Base-by-base conservation (phyloP, 2,888 invertebrate genomes). In the Chymomyza procnemis region DNA sequence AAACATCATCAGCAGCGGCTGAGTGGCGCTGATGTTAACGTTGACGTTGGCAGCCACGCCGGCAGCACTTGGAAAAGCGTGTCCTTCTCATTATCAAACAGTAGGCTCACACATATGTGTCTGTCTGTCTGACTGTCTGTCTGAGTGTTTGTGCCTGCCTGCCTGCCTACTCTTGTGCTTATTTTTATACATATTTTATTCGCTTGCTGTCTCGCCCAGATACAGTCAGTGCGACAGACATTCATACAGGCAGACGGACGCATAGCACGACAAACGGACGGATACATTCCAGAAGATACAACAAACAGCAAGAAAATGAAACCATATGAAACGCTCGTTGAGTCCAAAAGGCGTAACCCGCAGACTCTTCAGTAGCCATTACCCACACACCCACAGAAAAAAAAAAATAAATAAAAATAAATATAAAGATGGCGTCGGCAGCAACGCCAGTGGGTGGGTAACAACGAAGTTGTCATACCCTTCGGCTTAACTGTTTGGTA, bases 1-100 rank as follows among this genome's bases (percentile, higher is more conserved):
- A 85, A 90, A 89, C 88, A 89, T 89, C 85, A 89, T 87, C 89
- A 89, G 76, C 78, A 73, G 70, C 46, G 22, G 69, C 67, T 66
- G 12, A 47, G 12, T 59, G 55, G 22, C 47, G 18, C 18, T n/a
- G 50, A 50, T 18, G 50, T 8, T 50, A n/a, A 50, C 50, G 50
- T 8, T 50, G 50, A 19, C 50, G 50, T 50, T 18, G 50, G 19
- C 18, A 19, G 21, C 54, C 16, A 50, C 48, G 18, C 21, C 54
- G 19, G 26, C 56, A 56, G 56, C 14, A 56, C 56, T 21, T 21
- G 46, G 60, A 55, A 58, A 41, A 12, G 34, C 34, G 48, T 56
- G 62, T 47, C 66, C 67, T 82, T 69, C 86, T 81, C 81, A 81
- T 81, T 81, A 87, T 81, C 82, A 76, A 26, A 76, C 79, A 74